Conservation (phyloP, 2,888 invertebrate species). For the Tridacna crocea region DNA sequence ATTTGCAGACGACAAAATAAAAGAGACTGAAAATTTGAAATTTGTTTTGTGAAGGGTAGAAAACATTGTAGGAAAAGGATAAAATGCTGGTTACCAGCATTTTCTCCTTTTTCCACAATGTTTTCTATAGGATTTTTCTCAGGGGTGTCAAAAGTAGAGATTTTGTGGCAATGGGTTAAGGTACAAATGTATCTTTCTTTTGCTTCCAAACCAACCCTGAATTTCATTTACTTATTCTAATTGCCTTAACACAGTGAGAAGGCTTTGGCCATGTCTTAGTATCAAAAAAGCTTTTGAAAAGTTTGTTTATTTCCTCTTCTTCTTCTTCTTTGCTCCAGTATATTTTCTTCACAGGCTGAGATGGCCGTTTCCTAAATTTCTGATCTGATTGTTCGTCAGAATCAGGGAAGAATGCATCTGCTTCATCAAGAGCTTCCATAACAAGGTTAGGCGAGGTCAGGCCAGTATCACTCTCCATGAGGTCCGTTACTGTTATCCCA, state of each 20-base stretch:
- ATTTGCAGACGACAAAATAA: no score
- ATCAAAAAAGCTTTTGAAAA: slow-evolving; percentile 25
- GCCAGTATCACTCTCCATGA: not conserved
- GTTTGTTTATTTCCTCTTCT: slow-evolving; percentile 10
- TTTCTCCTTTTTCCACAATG: no score
- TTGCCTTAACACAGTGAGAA: slow-evolving; percentile 16
- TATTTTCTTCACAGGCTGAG: slow-evolving; percentile 6
- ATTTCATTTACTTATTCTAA: not conserved
- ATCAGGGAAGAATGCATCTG: slow-evolving; percentile 20
- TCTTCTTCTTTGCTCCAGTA: slow-evolving; percentile 19
- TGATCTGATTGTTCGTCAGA: slow-evolving; percentile 3
- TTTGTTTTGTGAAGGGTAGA: no score
- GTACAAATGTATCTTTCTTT: slow-evolving; percentile 19
- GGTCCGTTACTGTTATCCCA: not conserved
- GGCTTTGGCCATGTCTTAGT: slow-evolving; percentile 17
- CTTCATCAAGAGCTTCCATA: slow-evolving; percentile 21
- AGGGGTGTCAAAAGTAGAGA: no score
- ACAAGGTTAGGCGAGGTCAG: not conserved
- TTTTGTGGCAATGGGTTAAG: no score
- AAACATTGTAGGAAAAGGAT: no score
- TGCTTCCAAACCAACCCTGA: not conserved
- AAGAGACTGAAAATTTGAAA: no score
- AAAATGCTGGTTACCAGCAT: no score
- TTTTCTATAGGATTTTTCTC: no score
- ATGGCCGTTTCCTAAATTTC: slow-evolving; percentile 7